Evolutionary conservation across 2,797 vertebrate genomes (phyloP).

Genomic region (Eidolon dupreanum): DNA sequence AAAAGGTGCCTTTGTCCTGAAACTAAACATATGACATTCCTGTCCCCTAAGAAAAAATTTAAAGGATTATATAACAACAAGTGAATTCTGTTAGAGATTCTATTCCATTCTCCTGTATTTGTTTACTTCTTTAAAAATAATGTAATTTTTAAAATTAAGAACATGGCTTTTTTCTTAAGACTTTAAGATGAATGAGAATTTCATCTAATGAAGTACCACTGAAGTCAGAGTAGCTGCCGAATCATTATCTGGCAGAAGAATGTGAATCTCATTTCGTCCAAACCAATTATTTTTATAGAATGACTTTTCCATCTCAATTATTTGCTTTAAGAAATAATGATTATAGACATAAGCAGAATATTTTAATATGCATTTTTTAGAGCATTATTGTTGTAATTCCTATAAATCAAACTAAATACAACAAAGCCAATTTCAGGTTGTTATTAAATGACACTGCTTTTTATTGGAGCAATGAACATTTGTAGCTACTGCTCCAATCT

Average conservation of each 20-base stretch:
- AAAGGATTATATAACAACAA: slow-evolving; percentile 26
- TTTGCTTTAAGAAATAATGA: slow-evolving; percentile 71
- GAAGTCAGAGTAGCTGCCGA: slow-evolving; percentile 19
- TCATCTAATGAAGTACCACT: slow-evolving; percentile 40
- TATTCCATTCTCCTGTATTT: background rate
- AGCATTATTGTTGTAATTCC: slow-evolving; percentile 46
- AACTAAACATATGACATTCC: slow-evolving; percentile 50
- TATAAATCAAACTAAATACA: slow-evolving; percentile 55
- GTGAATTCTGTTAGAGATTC: slow-evolving; percentile 36
- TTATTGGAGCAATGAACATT: slow-evolving; percentile 19
- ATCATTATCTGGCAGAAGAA: slow-evolving; percentile 67
- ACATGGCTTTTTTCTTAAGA: background rate
- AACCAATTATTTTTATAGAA: slow-evolving; percentile 75
- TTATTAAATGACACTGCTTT: slow-evolving; percentile 69
- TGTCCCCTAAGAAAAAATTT: slow-evolving; percentile 36
- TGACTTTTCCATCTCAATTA: slow-evolving; percentile 70
- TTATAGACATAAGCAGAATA: slow-evolving; percentile 51
- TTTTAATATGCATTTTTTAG: slow-evolving; percentile 36
- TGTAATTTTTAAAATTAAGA: slow-evolving; percentile 23
- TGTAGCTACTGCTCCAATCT: slow-evolving; percentile 10
- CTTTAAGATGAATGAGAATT: slow-evolving; percentile 55
- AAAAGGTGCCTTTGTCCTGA: slow-evolving; percentile 67
- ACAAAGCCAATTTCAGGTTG: slow-evolving; percentile 54
- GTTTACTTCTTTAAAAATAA: slow-evolving; percentile 55
- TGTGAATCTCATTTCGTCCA: slow-evolving; percentile 43